These are phyloP conservation scores for Protodeltote pygarga DNA, from an alignment of 2,888 invertebrate species.

Conservation along the genomic window DNA sequence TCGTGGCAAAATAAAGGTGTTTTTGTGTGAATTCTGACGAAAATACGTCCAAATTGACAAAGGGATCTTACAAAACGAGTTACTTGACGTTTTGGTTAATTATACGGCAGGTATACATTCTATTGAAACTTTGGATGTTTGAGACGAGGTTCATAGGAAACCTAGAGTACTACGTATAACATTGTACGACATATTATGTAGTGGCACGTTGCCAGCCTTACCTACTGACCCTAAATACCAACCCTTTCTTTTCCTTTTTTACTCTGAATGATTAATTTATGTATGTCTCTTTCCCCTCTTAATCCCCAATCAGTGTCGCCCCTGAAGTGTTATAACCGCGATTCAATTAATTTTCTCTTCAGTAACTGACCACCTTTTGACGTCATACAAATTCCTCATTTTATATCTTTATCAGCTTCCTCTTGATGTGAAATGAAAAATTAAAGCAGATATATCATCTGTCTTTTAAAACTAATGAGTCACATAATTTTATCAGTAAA, in stretches of 20 bases:
- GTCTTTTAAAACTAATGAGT: constrained; percentile 50
- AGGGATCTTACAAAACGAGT: constrained; percentile 8
- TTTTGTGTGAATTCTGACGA: constrained; percentile 52
- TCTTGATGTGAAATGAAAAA: constrained; percentile 46
- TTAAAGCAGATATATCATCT: constrained; percentile 44
- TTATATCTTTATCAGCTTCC: constrained; percentile 38
- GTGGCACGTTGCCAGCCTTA: neutral
- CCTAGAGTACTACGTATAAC: no score
- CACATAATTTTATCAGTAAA: constrained; percentile 51
- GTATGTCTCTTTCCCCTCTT: constrained; percentile 9
- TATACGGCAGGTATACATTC: neutral
- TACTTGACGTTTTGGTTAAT: constrained; percentile 2
- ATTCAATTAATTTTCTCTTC: constrained; percentile 15
- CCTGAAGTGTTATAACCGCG: neutral
- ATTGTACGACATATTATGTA: no score
- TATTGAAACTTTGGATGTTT: neutral
- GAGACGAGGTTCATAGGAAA: no score
- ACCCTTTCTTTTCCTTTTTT: neutral
- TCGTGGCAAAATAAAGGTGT: constrained; percentile 56
- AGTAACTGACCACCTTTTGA: constrained; percentile 25
- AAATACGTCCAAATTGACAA: constrained; percentile 39
- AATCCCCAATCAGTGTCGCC: neutral
- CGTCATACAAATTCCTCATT: constrained; percentile 29
- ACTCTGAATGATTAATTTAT: neutral
- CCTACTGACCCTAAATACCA: neutral